A percentile compares a stretch with the other conserved stretches of the same genome.
Evolutionary conservation across 2,113 vertebrate species (phyloP).

Genomic region (Microcebus murinus): DNA sequence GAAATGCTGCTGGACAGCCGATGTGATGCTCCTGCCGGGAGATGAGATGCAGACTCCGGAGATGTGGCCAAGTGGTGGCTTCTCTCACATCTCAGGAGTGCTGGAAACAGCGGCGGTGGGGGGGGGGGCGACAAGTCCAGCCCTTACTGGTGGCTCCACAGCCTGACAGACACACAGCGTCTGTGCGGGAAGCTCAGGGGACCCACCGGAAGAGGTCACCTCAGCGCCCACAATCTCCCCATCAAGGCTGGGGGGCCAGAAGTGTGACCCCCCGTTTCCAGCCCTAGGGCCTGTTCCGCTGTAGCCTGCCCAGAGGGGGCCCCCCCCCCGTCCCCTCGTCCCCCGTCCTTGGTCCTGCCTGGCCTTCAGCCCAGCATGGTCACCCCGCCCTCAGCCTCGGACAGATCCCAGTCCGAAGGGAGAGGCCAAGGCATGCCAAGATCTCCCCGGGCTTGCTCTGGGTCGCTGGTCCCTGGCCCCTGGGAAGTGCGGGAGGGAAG

Average conservation of each 20-base stretch:
- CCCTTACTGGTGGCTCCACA: conserved; percentile 62
- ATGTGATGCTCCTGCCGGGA: neutral
- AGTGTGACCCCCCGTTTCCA: neutral
- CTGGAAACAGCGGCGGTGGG: too few relatives aligned
- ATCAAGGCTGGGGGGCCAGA: rapidly evolving
- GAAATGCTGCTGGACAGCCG: neutral
- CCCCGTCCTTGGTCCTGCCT: neutral
- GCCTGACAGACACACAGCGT: rapidly evolving
- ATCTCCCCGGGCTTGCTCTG: rapidly evolving
- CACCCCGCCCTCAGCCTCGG: rapidly evolving
- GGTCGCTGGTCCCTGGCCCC: rapidly evolving
- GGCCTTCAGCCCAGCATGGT: rapidly evolving
- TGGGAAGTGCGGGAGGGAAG: neutral
- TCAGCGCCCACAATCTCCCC: rapidly evolving
- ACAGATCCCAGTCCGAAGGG: rapidly evolving
- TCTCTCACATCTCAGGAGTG: neutral
- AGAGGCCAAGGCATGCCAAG: rapidly evolving
- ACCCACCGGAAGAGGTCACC: rapidly evolving
- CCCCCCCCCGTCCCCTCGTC: too few relatives aligned
- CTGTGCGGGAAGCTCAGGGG: rapidly evolving
- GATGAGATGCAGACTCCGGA: neutral
- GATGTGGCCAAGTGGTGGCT: rapidly evolving
- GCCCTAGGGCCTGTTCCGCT: rapidly evolving
- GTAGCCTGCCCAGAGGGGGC: neutral
- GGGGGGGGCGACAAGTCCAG: too few relatives aligned